Percentiles rank a stretch among this genome's conserved stretches.
Evolutionary conservation across 2,888 invertebrate genomes (phyloP).

Genomic region (Sesamia inferens): DNA sequence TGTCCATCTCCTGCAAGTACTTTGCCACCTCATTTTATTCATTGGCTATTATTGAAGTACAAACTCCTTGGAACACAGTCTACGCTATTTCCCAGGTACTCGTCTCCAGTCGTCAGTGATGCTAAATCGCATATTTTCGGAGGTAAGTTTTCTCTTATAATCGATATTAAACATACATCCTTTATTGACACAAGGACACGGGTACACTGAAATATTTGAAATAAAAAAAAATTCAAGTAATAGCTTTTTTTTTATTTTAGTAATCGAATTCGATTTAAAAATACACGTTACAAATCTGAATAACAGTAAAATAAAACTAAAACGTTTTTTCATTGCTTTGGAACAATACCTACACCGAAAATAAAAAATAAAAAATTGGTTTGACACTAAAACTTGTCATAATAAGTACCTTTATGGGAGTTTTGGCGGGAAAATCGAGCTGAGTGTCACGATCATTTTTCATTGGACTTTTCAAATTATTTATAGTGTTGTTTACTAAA

Average conservation of each 20-base stretch:
- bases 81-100: no score
- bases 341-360: no score
- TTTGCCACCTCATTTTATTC: conserved; percentile 10
- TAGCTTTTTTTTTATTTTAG: no score
- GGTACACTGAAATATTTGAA: not conserved
- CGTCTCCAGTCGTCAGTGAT: no score
- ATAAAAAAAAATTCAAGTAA: not conserved
- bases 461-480: no score
- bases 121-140: not conserved
- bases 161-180: no score
- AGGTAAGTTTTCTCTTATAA: no score
- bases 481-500: no score
- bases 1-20: conserved; percentile 17
- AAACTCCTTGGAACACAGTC: not conserved
- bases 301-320: not conserved
- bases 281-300: not conserved
- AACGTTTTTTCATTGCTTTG: not conserved
- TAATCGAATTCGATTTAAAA: not conserved
- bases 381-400: not conserved
- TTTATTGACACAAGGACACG: not conserved
- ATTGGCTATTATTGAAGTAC: not conserved
- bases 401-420: no score
- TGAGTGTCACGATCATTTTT: no score
- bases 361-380: not conserved
- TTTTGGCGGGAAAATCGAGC: no score